A percentile compares a stretch with the other conserved stretches of the same genome.
Conservation (phyloP, 2,113 vertebrate species). For the Apaloderma vittatum region DNA sequence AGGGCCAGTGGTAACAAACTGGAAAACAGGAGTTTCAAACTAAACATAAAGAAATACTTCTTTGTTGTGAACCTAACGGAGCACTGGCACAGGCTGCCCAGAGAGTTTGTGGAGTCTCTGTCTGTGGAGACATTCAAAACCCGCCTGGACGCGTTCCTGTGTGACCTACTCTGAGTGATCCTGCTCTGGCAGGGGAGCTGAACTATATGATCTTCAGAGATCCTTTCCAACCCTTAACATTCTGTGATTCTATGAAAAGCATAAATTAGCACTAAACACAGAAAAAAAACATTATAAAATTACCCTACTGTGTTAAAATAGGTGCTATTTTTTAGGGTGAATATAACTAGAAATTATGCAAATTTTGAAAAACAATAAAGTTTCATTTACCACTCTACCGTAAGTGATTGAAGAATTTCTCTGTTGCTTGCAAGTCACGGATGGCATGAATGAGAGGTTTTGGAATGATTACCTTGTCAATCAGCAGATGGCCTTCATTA, state of each 20-base stretch:
- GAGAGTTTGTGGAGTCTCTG: too few species aligned
- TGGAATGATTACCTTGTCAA: constrained; percentile 20
- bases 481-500: constrained; percentile 57
- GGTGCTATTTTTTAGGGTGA: neutral
- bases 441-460: constrained; percentile 30
- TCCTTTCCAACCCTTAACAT: too few species aligned
- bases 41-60: too few species aligned
- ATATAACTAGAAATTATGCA: neutral
- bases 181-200: too few species aligned
- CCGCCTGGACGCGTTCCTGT: too few species aligned
- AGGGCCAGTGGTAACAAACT: too few species aligned
- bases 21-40: too few species aligned
- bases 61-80: neutral
- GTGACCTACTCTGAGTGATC: too few species aligned
- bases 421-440: neutral
- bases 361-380: neutral
- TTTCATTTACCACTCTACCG: neutral
- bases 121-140: too few species aligned
- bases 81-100: too few species aligned
- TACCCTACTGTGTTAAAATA: neutral
- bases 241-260: neutral
- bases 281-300: neutral
- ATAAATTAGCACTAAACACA: neutral
- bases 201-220: too few species aligned
- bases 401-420: neutral